Conservation (phyloP, 30 jellyfish, hydroid and myxozoan species). For the Mastigias papua region DNA sequence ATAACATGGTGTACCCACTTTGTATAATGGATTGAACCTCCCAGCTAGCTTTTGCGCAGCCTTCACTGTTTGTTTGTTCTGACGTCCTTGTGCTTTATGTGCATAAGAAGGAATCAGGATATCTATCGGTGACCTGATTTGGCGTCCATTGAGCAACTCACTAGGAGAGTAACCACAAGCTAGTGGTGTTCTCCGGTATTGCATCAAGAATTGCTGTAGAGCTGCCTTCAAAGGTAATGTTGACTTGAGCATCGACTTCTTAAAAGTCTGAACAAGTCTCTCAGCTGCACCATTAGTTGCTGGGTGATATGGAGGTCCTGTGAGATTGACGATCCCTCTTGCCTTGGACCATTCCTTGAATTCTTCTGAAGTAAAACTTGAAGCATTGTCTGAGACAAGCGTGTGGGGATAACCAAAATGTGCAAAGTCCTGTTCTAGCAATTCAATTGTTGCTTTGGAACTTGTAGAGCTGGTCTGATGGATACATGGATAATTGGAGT, state of each 20-base stretch:
- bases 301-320: too few species aligned
- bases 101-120: conserved; percentile 22
- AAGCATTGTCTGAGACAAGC: conserved; percentile 42
- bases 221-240: neutral
- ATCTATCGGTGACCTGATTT: conserved; percentile 20
- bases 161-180: conserved; percentile 24
- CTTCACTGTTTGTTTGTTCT: neutral
- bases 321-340: too few species aligned
- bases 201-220: conserved; percentile 32
- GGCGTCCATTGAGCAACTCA: conserved; percentile 32
- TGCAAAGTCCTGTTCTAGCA: conserved; percentile 46
- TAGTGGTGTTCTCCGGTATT: conserved; percentile 39
- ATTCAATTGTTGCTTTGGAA: conserved; percentile 7
- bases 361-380: conserved; percentile 38
- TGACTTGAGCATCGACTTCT: conserved; percentile 18
- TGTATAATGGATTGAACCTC: neutral
- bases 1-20: conserved; percentile 36
- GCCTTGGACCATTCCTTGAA: conserved; percentile 25
- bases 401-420: conserved; percentile 44
- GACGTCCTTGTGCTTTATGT: conserved; percentile 11
- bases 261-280: conserved; percentile 26
- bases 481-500: too few species aligned
- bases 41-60: neutral
- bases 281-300: too few species aligned
- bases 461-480: neutral